phyloP scores from a whole-genome alignment of 2,113 vertebrate species.

The Brachypodius melanocephalos region DNA sequence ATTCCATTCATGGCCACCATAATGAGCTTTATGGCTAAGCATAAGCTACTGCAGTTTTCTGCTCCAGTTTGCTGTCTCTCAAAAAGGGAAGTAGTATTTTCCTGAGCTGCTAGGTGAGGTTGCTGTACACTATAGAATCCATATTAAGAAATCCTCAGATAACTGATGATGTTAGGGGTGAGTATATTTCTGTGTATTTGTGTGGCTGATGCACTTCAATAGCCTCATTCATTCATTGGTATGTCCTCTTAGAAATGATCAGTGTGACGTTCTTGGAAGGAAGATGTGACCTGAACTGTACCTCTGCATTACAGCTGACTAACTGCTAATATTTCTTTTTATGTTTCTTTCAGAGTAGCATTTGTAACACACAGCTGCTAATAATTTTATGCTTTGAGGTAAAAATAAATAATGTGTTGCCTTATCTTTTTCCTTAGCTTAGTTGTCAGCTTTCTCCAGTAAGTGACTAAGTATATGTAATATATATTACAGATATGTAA shows the following conservation, averaged over 20 bases:
- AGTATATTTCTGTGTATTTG: background rate
- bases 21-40: background rate
- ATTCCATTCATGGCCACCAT: slow-evolving; percentile 6
- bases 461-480: background rate
- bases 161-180: background rate
- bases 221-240: background rate
- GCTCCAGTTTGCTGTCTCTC: background rate
- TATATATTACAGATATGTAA: no score
- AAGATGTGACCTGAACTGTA: background rate
- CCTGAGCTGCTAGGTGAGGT: background rate
- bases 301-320: background rate
- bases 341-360: background rate
- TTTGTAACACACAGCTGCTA: background rate
- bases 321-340: background rate
- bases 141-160: background rate
- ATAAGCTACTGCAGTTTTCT: background rate
- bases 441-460: background rate
- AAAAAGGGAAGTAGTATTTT: background rate
- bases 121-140: background rate
- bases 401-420: background rate
- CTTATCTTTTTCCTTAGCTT: background rate
- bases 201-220: background rate
- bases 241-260: background rate
- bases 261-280: background rate
- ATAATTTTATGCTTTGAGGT: background rate